Evolutionary conservation across 2,888 invertebrate species (phyloP), one percentile per base, ranked within the genome.

Genomic region (Pristionchus maxplancki): DNA sequence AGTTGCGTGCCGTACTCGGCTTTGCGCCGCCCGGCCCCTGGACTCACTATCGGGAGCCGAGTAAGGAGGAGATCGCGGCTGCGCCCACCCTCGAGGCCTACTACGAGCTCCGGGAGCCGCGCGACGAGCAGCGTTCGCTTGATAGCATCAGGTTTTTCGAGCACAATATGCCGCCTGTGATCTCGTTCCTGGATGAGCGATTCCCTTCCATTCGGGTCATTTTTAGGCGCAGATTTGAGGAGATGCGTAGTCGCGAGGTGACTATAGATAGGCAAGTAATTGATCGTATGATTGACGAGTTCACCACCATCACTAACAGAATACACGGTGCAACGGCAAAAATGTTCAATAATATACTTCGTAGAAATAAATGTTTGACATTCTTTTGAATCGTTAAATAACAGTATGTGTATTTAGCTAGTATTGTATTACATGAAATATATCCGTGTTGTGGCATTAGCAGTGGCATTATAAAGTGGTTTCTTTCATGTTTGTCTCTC

Each of bases 111-210:
- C 50, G 24, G 31, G 83, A 83, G 53, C 83, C 58, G 81, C 81
- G 83, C 50, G 6, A 5, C 78, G 50, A 88, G 78, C 31, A 37
- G 88, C 13, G 88, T 28, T 88, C 88, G 87, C 78, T 64, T 81
- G 89, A 89, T 82, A 89, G 89, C 53, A 17, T n/a, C 1, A 88
- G 82, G 53, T 89, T 89, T 64, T 88, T 87, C 37, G 88, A 88
- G 40, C 9, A 88, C 9, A 89, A 88, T 88, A 48, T 88, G 2
- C 81, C 88, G 58, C 86, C 88, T 67, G 89, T 67, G 53, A 89
- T 89, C 83, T 87, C 86, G 3, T 89, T 87, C 71, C 86, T 89
- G 89, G 89, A 89, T 67, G 48, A 53, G 82, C 89, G 88, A 86
- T 89, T 89, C 48, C 89, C 89, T 2, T 67, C 58, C 50, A 89